These are phyloP conservation scores for Reticulitermes lucifugus DNA, from an alignment of 2,888 invertebrate species.

Conservation along the genomic window DNA sequence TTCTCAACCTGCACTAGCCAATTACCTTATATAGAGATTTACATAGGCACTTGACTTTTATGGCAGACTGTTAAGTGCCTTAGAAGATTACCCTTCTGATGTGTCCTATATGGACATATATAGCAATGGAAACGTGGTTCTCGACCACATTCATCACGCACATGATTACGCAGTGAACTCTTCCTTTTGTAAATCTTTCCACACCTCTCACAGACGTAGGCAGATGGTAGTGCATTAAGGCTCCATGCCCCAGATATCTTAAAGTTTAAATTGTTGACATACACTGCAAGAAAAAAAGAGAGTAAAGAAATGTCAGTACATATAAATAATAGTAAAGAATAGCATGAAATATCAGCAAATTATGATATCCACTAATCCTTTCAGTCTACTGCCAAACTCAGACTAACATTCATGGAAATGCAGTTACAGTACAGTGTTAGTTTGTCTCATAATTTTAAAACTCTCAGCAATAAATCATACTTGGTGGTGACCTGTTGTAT, in stretches of 20 bases:
- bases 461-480: too few relatives aligned
- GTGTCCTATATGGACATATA: slow-evolving; percentile 21
- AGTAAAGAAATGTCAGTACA: background rate
- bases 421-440: too few relatives aligned
- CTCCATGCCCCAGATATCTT: slow-evolving; percentile 4
- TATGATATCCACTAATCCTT: too few relatives aligned
- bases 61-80: slow-evolving; percentile 20
- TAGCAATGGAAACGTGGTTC: slow-evolving; percentile 72
- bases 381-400: too few relatives aligned
- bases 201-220: slow-evolving; percentile 8
- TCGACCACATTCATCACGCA: slow-evolving; percentile 71
- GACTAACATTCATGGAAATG: too few relatives aligned
- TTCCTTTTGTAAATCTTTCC: slow-evolving; percentile 67
- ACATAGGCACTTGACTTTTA: background rate
- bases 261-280: background rate
- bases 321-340: too few relatives aligned
- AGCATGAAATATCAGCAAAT: too few relatives aligned
- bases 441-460: too few relatives aligned
- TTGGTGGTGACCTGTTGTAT: too few relatives aligned
- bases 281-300: background rate
- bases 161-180: slow-evolving; percentile 70
- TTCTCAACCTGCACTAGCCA: too few relatives aligned
- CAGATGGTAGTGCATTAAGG: background rate
- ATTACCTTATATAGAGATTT: background rate
- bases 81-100: slow-evolving; percentile 24